Evolutionary conservation across 1,140 invertebrate genomes (phyloP).

Genomic region (Meteorus sp.): DNA sequence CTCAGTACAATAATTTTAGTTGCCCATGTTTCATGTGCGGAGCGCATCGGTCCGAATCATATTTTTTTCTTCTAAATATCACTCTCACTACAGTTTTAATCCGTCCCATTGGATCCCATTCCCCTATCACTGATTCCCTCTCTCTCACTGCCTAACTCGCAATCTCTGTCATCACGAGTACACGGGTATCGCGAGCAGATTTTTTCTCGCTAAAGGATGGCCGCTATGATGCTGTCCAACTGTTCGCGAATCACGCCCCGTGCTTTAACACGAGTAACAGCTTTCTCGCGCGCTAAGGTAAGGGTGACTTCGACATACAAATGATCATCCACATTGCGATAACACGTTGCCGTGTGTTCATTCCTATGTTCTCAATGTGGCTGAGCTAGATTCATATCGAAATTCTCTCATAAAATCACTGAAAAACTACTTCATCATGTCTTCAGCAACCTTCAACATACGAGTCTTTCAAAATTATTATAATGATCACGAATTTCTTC

Average conservation of each 20-base stretch:
- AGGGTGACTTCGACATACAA: constrained; percentile 15
- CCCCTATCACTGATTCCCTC: constrained; percentile 1
- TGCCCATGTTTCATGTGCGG: no score
- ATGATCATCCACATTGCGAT: no score
- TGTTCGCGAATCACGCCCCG: constrained; percentile 52
- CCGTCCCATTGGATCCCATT: background rate
- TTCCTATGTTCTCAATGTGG: no score
- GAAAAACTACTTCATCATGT: background rate
- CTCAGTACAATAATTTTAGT: no score
- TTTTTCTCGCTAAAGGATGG: constrained; percentile 39
- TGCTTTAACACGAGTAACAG: constrained; percentile 45
- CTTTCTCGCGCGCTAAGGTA: constrained; percentile 49
- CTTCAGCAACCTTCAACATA: no score
- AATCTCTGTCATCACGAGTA: constrained; percentile 26
- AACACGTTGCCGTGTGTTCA: no score
- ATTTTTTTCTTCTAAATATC: no score
- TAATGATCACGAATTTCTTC: background rate
- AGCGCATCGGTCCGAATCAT: no score
- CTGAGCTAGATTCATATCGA: no score
- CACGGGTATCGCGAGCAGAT: constrained; percentile 5
- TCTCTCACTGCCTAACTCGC: background rate
- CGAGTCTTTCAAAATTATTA: no score
- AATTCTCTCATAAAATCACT: no score
- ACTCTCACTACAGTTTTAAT: background rate
- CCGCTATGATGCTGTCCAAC: constrained; percentile 53